Evolutionary conservation across 1,140 invertebrate species (phyloP).

Genomic region (Goniozus legneri): DNA sequence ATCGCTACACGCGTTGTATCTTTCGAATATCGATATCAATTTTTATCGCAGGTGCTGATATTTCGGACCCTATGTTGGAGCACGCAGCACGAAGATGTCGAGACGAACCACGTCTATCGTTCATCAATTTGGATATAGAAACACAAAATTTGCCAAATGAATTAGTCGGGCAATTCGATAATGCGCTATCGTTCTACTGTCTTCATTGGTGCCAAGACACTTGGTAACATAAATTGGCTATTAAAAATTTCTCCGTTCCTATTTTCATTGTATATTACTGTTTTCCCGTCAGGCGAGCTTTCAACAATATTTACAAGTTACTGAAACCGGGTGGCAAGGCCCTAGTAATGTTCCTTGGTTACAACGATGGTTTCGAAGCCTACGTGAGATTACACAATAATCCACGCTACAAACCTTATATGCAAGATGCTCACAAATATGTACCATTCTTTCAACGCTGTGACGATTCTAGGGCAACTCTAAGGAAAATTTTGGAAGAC

Average conservation of each 20-base stretch:
- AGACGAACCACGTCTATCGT: conserved; percentile 54
- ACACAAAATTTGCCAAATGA: conserved; percentile 50
- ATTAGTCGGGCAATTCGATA: conserved; percentile 60
- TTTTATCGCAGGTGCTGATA: conserved; percentile 64
- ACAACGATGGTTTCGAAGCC: conserved; percentile 69
- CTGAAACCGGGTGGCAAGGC: conserved; percentile 65
- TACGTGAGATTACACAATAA: conserved; percentile 61
- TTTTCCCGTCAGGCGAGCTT: conserved; percentile 54
- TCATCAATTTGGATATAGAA: conserved; percentile 66
- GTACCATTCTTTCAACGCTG: conserved; percentile 45
- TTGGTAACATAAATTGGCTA: conserved; percentile 58
- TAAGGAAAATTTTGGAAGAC: conserved; percentile 60
- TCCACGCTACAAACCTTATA: conserved; percentile 63
- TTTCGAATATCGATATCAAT: no score
- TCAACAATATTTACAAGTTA: conserved; percentile 64
- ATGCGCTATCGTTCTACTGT: conserved; percentile 77
- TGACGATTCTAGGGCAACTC: conserved; percentile 59
- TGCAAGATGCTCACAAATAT: conserved; percentile 52
- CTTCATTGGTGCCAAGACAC: conserved; percentile 79
- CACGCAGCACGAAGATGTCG: conserved; percentile 60
- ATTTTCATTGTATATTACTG: not conserved
- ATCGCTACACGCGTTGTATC: not conserved
- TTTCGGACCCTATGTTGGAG: conserved; percentile 68
- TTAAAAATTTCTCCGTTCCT: not conserved
- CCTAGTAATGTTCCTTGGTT: conserved; percentile 66